Base-by-base conservation (phyloP, 2,113 vertebrate genomes). In the Ornithorhynchus anatinus region DNA sequence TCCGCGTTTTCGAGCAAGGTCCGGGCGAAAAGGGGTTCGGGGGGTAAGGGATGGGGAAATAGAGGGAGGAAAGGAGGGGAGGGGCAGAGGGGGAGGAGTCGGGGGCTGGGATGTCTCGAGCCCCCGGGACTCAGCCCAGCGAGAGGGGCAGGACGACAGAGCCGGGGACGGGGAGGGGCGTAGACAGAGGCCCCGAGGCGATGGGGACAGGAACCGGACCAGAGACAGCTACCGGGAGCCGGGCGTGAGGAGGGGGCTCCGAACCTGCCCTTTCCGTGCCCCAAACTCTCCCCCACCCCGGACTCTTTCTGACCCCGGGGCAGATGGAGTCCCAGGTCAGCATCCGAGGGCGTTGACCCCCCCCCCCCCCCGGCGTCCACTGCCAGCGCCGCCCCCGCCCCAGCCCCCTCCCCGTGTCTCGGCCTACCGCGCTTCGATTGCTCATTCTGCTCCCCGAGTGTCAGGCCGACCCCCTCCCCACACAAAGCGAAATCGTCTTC, bases 401-500 rank as follows among this genome's bases (percentile, higher is more conserved):
- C 42, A 10, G 29, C 57, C 37, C 52, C 50, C 59, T 44, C 54
- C 0, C 19, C 16, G 11, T n/a, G 17, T 35, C 32, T 33, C 51
- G 31, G 59, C 54, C 76, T 10, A 60, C 79, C 80, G 78, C 84
- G 72, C 77, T 84, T 87, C 84, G 85, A 79, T 79, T 80, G 86
- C n/a, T n/a, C n/a, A n/a, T n/a, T n/a, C n/a, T n/a, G n/a, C n/a
- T n/a, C n/a, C n/a, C n/a, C n/a, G n/a, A n/a, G n/a, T n/a, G n/a
- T n/a, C n/a, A n/a, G n/a, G n/a, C n/a, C n/a, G n/a, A n/a, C n/a
- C n/a, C n/a, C n/a, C n/a, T 87, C 86, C 85, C 85, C 80, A 85
- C 83, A 79, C 78, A 84, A 83, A 73, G 69, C 69, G 84, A 87
- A 87, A 84, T 25, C 81, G 80, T 75, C 67, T 80, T 50, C 83